A percentile compares a stretch with the other conserved stretches of the same genome.
These are phyloP conservation scores for Numenius phaeopus DNA, from an alignment of 2,797 vertebrate genomes.

Conservation along the genomic window DNA sequence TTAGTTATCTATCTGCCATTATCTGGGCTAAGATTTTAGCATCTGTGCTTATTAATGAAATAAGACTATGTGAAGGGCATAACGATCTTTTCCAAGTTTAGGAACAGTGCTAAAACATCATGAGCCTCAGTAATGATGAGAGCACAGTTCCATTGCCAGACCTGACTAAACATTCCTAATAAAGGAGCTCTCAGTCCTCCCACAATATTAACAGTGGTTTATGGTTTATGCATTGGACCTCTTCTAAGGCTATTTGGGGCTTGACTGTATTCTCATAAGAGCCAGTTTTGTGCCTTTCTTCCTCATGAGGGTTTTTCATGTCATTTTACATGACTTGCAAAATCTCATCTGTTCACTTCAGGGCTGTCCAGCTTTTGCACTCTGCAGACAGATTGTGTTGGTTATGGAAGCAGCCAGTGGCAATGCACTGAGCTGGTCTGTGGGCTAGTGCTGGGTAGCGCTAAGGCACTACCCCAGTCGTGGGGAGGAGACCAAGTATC, in stretches of 20 bases:
- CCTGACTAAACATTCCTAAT: not conserved
- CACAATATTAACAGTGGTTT: not conserved
- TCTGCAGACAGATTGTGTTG: not conserved
- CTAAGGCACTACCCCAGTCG: not conserved
- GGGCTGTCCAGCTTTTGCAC: not conserved
- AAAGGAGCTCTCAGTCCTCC: not conserved
- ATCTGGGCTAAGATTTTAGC: not conserved
- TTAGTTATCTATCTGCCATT: not conserved
- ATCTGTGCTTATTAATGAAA: constrained; percentile 8
- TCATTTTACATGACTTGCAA: not conserved
- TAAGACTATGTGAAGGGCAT: not conserved
- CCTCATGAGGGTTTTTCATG: not conserved
- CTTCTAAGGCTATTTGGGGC: not conserved
- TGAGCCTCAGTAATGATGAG: not conserved
- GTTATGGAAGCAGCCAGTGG: not conserved
- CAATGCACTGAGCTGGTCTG: not conserved
- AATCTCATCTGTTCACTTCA: not conserved
- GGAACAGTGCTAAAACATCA: not conserved
- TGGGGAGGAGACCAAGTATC: not conserved
- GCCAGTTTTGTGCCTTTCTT: not conserved
- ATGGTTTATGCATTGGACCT: not conserved
- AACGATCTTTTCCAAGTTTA: constrained; percentile 1
- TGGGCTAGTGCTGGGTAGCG: fast-evolving
- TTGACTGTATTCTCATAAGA: not conserved
- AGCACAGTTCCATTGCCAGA: not conserved